Conservation (phyloP, 2,888 invertebrate genomes). For the Hylaea fasciaria region DNA sequence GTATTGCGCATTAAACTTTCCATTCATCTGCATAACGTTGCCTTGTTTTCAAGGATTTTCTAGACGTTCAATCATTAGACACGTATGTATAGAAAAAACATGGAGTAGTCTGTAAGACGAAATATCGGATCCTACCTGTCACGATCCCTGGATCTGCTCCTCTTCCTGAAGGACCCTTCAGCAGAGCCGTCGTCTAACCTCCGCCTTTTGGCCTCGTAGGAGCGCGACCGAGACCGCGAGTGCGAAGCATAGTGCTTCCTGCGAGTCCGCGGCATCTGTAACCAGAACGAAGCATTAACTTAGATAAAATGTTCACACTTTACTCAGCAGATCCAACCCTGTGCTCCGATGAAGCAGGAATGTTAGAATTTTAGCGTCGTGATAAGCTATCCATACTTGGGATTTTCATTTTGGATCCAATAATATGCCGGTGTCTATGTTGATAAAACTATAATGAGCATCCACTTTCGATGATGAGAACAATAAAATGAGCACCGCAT, state of each 20-base stretch:
- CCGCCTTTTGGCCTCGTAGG: slow-evolving; percentile 88
- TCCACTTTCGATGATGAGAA: neutral
- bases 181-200: slow-evolving; percentile 86
- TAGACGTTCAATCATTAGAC: too few species aligned
- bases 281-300: slow-evolving; percentile 35
- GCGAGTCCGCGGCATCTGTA: slow-evolving; percentile 93
- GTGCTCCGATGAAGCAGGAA: slow-evolving; percentile 35
- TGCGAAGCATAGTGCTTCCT: slow-evolving; percentile 91
- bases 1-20: neutral
- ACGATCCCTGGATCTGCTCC: slow-evolving; percentile 78
- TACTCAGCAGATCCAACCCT: slow-evolving; percentile 11
- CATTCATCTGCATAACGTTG: neutral
- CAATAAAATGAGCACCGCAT: neutral
- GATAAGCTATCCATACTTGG: slow-evolving; percentile 6
- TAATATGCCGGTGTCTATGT: neutral
- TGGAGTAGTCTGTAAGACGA: too few species aligned
- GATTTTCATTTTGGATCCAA: neutral
- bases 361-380: slow-evolving; percentile 47
- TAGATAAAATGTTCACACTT: neutral
- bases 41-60: neutral
- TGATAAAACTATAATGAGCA: slow-evolving; percentile 4
- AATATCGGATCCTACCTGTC: slow-evolving; percentile 81
- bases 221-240: slow-evolving; percentile 83
- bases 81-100: too few species aligned
- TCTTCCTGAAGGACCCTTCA: slow-evolving; percentile 77